Base-by-base conservation (phyloP, 2,888 invertebrate genomes). In the Temnothorax unifasciatus region DNA sequence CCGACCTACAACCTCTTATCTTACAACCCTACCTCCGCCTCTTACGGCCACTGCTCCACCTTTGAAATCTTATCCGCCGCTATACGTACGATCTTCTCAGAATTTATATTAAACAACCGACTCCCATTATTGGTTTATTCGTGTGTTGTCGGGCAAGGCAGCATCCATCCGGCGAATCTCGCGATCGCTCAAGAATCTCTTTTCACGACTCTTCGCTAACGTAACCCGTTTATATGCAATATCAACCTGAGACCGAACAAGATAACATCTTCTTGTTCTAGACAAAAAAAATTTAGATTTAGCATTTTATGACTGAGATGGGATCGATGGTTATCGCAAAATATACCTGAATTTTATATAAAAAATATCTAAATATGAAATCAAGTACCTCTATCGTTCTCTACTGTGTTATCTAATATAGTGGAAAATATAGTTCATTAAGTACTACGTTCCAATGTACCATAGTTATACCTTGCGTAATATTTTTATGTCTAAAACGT, bases 91-190 rank as follows among this genome's bases (percentile, higher is more conserved):
- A 85, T 57, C 76, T 82, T 82, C 86, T 82, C 25, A 88, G 91
- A 90, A 92, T 92, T 92, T 91, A 91, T 92, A 93, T 93, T 92
- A 92, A 92, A 93, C 77, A 57, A 76, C 71, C 82, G 59, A 52
- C 54, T 38, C 47, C 64, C 61, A 77, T 76, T 89, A 85, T 87
- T 84, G 85, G 86, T 83, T 85, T 69, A 59, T 81, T 73, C 69
- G 34, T 68, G 21, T n/a, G 57, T 74, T 63, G 57, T 74, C 29
- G 61, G 68, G 34, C n/a, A 63, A 66, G 44, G 68, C 29, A 69
- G 34, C 54, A 41, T 47, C 44, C 25, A 44, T 52, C 29, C 59
- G 59, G 21, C 21, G 54, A 29, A 57, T 68, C 29, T 66, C 13
- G 25, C 52, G 18, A 74, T 25, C 77, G 29, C 15, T 57, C 34